Conservation (phyloP, 2,113 vertebrate genomes). For the Ellobius talpinus region DNA sequence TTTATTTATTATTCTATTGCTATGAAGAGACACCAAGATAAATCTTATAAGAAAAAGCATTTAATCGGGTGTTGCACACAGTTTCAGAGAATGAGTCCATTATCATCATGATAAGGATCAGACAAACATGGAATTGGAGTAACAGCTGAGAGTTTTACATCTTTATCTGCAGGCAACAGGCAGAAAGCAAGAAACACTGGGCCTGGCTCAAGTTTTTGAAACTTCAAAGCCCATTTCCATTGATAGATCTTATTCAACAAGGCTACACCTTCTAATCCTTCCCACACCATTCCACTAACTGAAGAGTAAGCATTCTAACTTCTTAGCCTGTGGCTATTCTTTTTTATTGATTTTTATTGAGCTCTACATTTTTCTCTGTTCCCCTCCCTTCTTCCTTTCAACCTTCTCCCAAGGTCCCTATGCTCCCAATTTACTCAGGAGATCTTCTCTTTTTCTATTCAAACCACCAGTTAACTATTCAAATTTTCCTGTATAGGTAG, state of each 20-base stretch:
- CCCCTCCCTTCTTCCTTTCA: too few relatives aligned
- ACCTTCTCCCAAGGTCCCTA: too few relatives aligned
- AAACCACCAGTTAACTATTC: background rate
- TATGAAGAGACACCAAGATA: background rate
- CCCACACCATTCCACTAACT: background rate
- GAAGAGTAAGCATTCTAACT: too few relatives aligned
- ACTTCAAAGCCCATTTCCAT: background rate
- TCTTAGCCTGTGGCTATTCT: background rate
- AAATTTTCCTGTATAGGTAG: background rate
- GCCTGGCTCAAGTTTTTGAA: background rate
- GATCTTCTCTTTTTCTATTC: too few relatives aligned
- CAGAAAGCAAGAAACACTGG: background rate
- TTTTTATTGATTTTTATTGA: too few relatives aligned
- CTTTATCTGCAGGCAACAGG: background rate
- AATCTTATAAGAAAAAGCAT: background rate
- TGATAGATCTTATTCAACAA: background rate
- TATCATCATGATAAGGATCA: background rate
- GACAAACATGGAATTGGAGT: background rate
- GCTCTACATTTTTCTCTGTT: too few relatives aligned
- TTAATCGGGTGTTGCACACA: background rate
- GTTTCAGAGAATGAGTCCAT: background rate
- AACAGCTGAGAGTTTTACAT: background rate
- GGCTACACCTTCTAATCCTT: background rate
- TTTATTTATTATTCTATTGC: background rate
- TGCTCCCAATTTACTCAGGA: too few relatives aligned